Evolutionary conservation across 2,888 invertebrate species (phyloP), one percentile per base, ranked within the genome.

Genomic region (Tiphia femorata): DNA sequence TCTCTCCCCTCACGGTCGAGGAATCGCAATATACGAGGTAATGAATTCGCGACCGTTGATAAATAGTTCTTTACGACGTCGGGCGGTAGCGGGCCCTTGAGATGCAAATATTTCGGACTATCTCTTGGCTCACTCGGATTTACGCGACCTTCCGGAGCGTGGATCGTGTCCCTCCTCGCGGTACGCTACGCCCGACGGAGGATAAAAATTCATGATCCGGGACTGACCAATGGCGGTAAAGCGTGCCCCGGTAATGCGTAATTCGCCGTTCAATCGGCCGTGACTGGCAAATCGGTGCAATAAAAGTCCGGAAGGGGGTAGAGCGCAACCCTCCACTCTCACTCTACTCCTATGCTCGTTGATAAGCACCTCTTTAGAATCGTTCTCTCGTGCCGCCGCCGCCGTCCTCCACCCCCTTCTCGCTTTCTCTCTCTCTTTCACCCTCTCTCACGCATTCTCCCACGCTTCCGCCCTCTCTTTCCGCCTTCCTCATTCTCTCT

Each of bases 311-410:
- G 37, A 47, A 46, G 50, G 46, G 43, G 49, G n/a, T n/a, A n/a
- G n/a, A n/a, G n/a, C n/a, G n/a, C 8, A 12, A 4, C n/a, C 33
- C 12, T 33, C 33, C 33, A 1, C 14, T 33, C 12, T n/a, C n/a
- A n/a, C n/a, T n/a, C n/a, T n/a, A n/a, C n/a, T n/a, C 43, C 53
- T 29, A 52, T 33, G 43, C 14, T 49, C 56, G 58, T 60, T 61
- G 66, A 68, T 63, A 63, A 63, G 66, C 58, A 51, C 35, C 50
- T 53, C 60, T 55, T 51, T 51, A 54, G 54, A 54, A 53, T n/a
- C 46, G 27, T 47, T 33, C 12, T 14, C 25, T 33, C 33, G 12
- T 33, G 12, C 14, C 33, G 14, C 10, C 33, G n/a, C 33, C 33
- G 33, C 33, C 4, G 12, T n/a, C 1, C 12, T n/a, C 33, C 12